Evolutionary conservation across 2,797 vertebrate genomes (phyloP).

Genomic region (Taenioides sp.): DNA sequence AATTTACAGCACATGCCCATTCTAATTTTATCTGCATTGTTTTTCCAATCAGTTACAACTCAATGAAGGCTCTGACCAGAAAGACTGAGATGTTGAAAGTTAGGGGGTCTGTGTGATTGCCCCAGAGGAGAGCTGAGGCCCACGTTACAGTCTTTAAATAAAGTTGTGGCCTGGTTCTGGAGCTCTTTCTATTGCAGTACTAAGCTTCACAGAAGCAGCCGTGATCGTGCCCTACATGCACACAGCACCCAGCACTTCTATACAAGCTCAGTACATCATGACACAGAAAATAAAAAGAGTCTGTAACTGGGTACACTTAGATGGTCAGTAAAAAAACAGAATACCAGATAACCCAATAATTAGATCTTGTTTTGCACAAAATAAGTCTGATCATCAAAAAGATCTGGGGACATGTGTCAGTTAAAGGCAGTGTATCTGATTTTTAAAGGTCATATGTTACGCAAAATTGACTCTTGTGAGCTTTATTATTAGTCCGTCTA

Average conservation of each 20-base stretch:
- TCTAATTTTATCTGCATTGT: neutral
- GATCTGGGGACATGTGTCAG: too few relatives aligned
- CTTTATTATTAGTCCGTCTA: too few relatives aligned
- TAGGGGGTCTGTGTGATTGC: conserved; percentile 68
- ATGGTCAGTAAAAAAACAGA: too few relatives aligned
- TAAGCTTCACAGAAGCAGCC: conserved; percentile 53
- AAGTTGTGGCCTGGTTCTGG: conserved; percentile 80
- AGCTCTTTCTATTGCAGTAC: conserved; percentile 39
- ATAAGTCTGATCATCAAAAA: too few relatives aligned
- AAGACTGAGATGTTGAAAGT: conserved; percentile 66
- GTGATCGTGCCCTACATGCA: conserved; percentile 65
- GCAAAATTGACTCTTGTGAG: too few relatives aligned
- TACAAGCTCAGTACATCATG: conserved; percentile 20
- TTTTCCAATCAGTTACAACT: neutral
- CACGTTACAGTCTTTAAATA: conserved; percentile 81
- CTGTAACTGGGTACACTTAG: neutral
- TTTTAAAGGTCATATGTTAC: too few relatives aligned
- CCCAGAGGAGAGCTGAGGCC: conserved; percentile 68
- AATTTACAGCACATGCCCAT: too few relatives aligned
- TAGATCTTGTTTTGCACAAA: too few relatives aligned
- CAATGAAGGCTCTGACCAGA: conserved; percentile 12
- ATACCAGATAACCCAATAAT: too few relatives aligned
- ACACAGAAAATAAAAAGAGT: conserved; percentile 14
- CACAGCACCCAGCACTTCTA: conserved; percentile 28
- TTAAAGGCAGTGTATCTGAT: too few relatives aligned